Base-by-base conservation (phyloP, 2,888 invertebrate genomes). In the Zaprionus lineosus region DNA sequence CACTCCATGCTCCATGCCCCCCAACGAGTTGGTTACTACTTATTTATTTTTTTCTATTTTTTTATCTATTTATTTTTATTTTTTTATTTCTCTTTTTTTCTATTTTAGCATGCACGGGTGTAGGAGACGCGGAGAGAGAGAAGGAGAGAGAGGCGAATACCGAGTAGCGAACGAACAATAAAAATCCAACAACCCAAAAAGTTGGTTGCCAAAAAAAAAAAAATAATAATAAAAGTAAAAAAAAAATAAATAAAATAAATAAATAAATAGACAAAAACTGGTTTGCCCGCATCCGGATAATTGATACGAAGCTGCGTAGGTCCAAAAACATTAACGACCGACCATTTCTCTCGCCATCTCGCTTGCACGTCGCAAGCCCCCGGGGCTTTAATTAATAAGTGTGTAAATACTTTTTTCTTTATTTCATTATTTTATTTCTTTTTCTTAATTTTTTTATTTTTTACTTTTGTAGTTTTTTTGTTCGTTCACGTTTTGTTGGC, bases 241-340 rank as follows among this genome's bases (percentile, higher is more conserved):
- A n/a, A 34, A 34, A 34, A 34, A 16, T 16, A 34, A n/a, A 34
- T 4, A 31, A 31, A 31, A 31, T 6, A n/a, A 3, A 4, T 2
- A 15, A 40, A 26, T 15, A 16, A 26, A n/a, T 43, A 47, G 26
- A 61, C 47, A 50, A 40, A 58, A 77, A 81, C 81, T 62, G 81
- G 77, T 74, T 74, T 79, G 40, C 21, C 39, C 59, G 65, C 78
- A 77, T 77, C 76, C 76, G 76, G 81, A 77, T 81, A 77, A 77
- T 74, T 72, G 61, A 47, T 53, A 57, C 43, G 44, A 47, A 57
- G 28, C 28, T 41, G 40, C 28, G 37, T 64, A 44, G 43, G 31
- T 44, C 41, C 26, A 39, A 50, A 50, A 64, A 12, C 19, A 37
- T 16, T 39, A 57, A 46, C 29, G 52, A 48, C 52, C 51, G 46